Percentiles rank a stretch among this genome's conserved stretches.
Conservation (phyloP, 1,140 invertebrate species). For the Procambarus clarkii region DNA sequence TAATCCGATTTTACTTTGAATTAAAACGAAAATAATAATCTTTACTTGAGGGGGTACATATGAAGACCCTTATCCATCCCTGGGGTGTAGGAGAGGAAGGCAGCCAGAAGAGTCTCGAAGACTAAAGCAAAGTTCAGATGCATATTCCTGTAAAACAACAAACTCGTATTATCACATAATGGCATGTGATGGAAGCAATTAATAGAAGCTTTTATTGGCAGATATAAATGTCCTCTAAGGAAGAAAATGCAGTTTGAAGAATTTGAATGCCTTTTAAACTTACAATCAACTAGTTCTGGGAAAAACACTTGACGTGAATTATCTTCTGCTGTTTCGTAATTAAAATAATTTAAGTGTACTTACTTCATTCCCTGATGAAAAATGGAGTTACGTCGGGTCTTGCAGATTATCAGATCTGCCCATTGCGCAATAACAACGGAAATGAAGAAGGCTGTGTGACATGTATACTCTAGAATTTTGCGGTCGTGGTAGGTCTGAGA, state of each 20-base stretch:
- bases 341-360: constrained; percentile 42
- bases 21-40: not conserved
- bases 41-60: constrained; percentile 79
- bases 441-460: constrained; percentile 83
- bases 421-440: constrained; percentile 84
- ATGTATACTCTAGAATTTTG: constrained; percentile 82
- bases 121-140: constrained; percentile 85
- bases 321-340: too few species aligned
- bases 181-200: too few species aligned
- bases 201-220: too few species aligned
- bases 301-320: too few species aligned
- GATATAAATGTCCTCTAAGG: too few species aligned
- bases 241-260: too few species aligned
- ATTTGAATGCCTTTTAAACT: too few species aligned
- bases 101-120: constrained; percentile 84
- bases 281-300: too few species aligned
- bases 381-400: constrained; percentile 82
- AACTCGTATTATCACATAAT: too few species aligned
- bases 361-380: constrained; percentile 82
- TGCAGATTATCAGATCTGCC: constrained; percentile 84
- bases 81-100: constrained; percentile 84
- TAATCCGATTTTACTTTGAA: too few species aligned
- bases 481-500: constrained; percentile 81
- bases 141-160: constrained; percentile 79
- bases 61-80: constrained; percentile 82